These are phyloP conservation scores for Hypanus sabinus DNA, from an alignment of 2,113 vertebrate genomes.

Conservation along the genomic window DNA sequence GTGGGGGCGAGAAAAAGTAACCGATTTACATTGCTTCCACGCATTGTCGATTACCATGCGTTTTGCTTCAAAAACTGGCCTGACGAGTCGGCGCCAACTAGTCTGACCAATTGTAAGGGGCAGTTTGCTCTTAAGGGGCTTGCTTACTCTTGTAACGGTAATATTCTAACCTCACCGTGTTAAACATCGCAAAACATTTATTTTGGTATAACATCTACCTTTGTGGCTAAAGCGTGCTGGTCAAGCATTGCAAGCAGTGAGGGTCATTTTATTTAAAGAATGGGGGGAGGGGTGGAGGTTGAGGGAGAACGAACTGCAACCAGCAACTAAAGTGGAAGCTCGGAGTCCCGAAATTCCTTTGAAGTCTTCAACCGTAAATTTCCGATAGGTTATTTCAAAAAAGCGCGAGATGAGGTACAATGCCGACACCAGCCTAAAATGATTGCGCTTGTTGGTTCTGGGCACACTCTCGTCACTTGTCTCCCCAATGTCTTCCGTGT, in stretches of 20 bases:
- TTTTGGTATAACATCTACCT: neutral
- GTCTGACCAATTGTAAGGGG: slow-evolving; percentile 52
- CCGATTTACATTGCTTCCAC: slow-evolving; percentile 15
- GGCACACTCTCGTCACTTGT: neutral
- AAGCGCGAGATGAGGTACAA: slow-evolving; percentile 43
- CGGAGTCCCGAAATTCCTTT: slow-evolving; percentile 57
- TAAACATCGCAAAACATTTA: neutral
- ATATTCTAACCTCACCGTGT: slow-evolving; percentile 42
- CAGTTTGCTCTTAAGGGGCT: slow-evolving; percentile 45
- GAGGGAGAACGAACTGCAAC: slow-evolving; percentile 42
- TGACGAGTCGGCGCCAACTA: slow-evolving; percentile 46
- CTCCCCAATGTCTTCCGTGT: neutral
- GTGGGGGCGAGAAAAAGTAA: neutral
- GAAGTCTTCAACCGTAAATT: slow-evolving; percentile 62
- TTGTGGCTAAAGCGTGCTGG: neutral
- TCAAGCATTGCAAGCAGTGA: neutral
- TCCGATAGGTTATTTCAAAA: slow-evolving; percentile 55
- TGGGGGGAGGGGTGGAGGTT: slow-evolving; percentile 31
- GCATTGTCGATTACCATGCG: slow-evolving; percentile 28
- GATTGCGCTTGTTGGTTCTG: neutral
- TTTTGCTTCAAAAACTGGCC: slow-evolving; percentile 25
- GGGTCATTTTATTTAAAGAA: slow-evolving; percentile 42
- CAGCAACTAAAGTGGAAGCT: slow-evolving; percentile 53
- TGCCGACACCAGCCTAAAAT: slow-evolving; percentile 46
- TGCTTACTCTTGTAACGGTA: slow-evolving; percentile 39